Percentiles rank a stretch among this genome's conserved stretches.
Evolutionary conservation across 2,797 vertebrate genomes (phyloP).

Genomic region (Adelosebastes latens): DNA sequence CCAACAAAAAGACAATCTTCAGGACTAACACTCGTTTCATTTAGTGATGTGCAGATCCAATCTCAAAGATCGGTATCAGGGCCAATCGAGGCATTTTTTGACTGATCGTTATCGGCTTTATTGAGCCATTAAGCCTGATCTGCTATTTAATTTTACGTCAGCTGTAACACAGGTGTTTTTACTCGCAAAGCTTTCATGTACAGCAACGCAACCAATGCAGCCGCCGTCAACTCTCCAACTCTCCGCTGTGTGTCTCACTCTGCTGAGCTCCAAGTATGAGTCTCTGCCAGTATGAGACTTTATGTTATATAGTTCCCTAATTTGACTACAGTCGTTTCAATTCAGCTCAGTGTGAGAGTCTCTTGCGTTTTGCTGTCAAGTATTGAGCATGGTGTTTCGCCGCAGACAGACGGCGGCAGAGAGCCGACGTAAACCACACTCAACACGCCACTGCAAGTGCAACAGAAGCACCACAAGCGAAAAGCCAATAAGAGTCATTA

Average conservation of each 20-base stretch:
- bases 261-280: too few species aligned
- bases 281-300: too few species aligned
- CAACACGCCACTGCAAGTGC: background rate
- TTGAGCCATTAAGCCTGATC: background rate
- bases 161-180: background rate
- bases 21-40: background rate
- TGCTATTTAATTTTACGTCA: rapidly evolving
- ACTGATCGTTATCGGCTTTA: background rate
- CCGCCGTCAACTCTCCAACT: too few species aligned
- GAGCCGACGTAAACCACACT: too few species aligned
- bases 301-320: too few species aligned
- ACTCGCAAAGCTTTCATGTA: background rate
- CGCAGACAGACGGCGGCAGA: too few species aligned
- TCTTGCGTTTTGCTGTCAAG: too few species aligned
- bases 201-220: background rate
- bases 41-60: background rate
- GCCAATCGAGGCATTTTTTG: background rate
- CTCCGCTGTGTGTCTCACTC: too few species aligned
- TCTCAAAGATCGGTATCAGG: background rate
- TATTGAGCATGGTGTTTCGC: too few species aligned
- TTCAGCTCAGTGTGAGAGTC: too few species aligned
- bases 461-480: background rate
- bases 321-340: too few species aligned
- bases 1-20: background rate
- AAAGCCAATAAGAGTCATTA: background rate